A percentile compares a stretch with the other conserved stretches of the same genome.
Conservation (phyloP, 1,140 invertebrate genomes). For the Atta colombica region DNA sequence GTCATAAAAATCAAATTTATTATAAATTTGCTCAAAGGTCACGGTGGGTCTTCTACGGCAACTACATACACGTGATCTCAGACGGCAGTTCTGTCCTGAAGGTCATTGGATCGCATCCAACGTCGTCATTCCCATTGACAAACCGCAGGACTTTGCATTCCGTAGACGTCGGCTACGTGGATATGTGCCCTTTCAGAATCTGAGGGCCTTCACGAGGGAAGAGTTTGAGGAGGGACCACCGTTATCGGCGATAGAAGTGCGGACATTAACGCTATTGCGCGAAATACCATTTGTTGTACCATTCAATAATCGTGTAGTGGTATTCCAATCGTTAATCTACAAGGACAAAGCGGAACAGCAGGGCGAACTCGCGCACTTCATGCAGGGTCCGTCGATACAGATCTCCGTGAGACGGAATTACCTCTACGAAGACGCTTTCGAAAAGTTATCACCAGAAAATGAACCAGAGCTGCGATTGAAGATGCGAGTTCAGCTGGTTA, state of each 20-base stretch:
- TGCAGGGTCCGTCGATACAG: slow-evolving; percentile 92
- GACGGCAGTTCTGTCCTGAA: slow-evolving; percentile 92
- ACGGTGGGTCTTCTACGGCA: slow-evolving; percentile 92
- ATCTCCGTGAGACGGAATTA: slow-evolving; percentile 95
- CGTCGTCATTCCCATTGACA: slow-evolving; percentile 89
- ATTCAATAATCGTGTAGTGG: slow-evolving; percentile 95
- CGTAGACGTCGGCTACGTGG: slow-evolving; percentile 87
- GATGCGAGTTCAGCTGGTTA: slow-evolving; percentile 96
- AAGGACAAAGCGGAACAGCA: slow-evolving; percentile 92
- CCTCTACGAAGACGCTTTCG: slow-evolving; percentile 99
- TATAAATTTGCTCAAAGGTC: slow-evolving; percentile 74
- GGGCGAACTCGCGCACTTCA: slow-evolving; percentile 90
- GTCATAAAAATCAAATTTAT: not conserved
- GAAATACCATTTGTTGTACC: slow-evolving; percentile 97
- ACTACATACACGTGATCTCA: slow-evolving; percentile 93
- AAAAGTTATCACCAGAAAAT: slow-evolving; percentile 96
- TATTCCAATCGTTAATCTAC: slow-evolving; percentile 92
- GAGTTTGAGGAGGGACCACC: slow-evolving; percentile 93
- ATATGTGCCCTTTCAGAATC: slow-evolving; percentile 89
- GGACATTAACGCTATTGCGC: slow-evolving; percentile 94
- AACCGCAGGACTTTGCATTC: slow-evolving; percentile 88
- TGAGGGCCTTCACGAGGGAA: slow-evolving; percentile 88
- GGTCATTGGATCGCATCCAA: slow-evolving; percentile 93
- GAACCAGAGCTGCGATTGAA: slow-evolving; percentile 95
- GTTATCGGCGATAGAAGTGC: slow-evolving; percentile 94